Evolutionary conservation across 2,113 vertebrate genomes (phyloP).

Genomic region (Formicarius rufipectus): DNA sequence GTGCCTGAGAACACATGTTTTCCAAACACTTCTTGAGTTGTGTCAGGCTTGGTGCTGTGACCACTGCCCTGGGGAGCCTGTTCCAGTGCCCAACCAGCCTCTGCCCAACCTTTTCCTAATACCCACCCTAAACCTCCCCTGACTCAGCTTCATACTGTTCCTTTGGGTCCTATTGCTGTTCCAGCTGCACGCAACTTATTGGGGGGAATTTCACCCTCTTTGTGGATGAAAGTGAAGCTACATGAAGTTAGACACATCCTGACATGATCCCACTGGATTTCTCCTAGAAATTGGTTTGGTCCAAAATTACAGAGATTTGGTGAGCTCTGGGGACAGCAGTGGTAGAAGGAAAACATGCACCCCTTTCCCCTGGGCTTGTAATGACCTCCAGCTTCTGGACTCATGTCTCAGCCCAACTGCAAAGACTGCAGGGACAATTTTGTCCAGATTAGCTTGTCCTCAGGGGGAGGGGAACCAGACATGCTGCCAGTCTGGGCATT

Average conservation of each 20-base stretch:
- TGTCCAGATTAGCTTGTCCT: not conserved
- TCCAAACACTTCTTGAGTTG: accelerated
- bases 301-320: not conserved
- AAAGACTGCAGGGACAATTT: not conserved
- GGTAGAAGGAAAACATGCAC: not conserved
- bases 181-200: not conserved
- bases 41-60: not conserved
- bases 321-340: not conserved
- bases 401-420: not conserved
- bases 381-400: not conserved
- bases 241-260: not conserved
- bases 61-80: not conserved
- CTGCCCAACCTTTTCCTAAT: not conserved
- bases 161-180: not conserved
- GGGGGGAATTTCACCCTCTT: not conserved
- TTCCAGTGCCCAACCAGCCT: not conserved
- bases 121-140: not conserved
- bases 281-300: not conserved
- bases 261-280: not conserved
- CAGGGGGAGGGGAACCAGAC: not conserved
- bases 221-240: not conserved
- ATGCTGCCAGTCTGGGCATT: not conserved
- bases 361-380: not conserved
- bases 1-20: not conserved
- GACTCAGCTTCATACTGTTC: not conserved